Percentiles rank a stretch among this genome's conserved stretches.
Conservation (phyloP, 2,888 invertebrate species). For the Timema cristinae region DNA sequence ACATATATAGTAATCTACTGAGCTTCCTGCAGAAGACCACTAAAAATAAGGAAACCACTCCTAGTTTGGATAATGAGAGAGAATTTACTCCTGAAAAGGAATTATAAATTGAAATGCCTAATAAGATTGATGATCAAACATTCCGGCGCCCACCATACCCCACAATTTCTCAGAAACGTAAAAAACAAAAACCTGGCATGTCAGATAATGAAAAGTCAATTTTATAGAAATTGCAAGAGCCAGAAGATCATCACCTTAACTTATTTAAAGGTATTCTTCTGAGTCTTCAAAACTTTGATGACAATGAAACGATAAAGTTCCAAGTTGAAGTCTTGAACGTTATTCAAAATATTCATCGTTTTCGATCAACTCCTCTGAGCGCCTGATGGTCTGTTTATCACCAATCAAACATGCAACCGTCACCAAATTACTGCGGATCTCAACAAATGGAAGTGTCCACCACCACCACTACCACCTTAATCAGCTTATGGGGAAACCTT, state of each 20-base stretch:
- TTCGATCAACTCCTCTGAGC: background rate
- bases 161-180: background rate
- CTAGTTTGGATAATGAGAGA: too few relatives aligned
- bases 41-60: too few relatives aligned
- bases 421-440: background rate
- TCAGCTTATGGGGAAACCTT: background rate
- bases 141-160: background rate
- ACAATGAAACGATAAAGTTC: background rate
- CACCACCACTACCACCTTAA: background rate
- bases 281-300: background rate
- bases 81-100: too few relatives aligned
- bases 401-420: background rate
- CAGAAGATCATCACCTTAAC: background rate
- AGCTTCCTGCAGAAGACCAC: background rate
- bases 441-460: background rate
- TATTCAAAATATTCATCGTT: background rate
- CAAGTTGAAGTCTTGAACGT: constrained; percentile 5
- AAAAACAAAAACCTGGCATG: background rate
- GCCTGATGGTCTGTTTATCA: background rate
- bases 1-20: background rate
- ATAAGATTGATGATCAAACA: background rate
- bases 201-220: background rate
- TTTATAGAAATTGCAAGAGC: background rate
- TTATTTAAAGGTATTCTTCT: constrained; percentile 5
- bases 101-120: background rate